Evolutionary conservation across 2,888 invertebrate species (phyloP).

Genomic region (Anodontia alba): DNA sequence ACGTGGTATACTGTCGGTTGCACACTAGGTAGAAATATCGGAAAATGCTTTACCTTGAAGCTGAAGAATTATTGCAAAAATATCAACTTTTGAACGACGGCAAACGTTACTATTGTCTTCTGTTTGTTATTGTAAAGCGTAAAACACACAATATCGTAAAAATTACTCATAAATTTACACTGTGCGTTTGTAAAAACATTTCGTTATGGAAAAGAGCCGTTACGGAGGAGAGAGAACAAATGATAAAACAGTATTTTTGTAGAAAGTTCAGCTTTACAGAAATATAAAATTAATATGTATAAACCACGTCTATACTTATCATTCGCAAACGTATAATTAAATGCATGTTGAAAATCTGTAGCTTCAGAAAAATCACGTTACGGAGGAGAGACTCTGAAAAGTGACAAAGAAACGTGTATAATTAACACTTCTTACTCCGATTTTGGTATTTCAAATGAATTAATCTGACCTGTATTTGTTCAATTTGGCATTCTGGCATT

Average conservation of each 20-base stretch:
- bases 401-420: background rate
- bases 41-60: background rate
- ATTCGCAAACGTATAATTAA: background rate
- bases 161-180: background rate
- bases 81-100: background rate
- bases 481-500: background rate
- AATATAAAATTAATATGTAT: background rate
- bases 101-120: background rate
- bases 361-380: background rate
- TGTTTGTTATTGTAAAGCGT: background rate
- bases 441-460: background rate
- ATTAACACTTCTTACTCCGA: background rate
- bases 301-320: background rate
- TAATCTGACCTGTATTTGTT: background rate
- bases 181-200: background rate
- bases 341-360: background rate
- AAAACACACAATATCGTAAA: background rate
- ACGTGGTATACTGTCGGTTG: background rate
- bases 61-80: background rate
- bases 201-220: constrained; percentile 6
- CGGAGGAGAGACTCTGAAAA: constrained; percentile 1
- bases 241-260: background rate
- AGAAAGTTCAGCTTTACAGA: background rate
- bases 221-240: background rate
- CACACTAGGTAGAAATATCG: background rate